These are phyloP conservation scores for Anagyrus pseudococci DNA, from an alignment of 2,888 invertebrate species.

Conservation along the genomic window DNA sequence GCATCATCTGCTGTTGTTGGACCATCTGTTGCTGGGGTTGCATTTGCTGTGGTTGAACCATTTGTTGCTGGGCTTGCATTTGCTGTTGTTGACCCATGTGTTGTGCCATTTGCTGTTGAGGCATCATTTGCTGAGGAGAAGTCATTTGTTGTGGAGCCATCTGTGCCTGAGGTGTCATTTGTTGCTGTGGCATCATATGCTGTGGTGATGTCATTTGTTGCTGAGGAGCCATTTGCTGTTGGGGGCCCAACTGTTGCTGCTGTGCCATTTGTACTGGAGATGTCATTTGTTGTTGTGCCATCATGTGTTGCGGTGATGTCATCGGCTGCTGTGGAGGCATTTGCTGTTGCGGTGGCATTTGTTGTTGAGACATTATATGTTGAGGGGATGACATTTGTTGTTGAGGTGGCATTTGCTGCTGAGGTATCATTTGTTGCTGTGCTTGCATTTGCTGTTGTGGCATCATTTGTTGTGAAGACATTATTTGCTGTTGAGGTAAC, in stretches of 20 bases:
- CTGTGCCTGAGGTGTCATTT: conserved; percentile 45
- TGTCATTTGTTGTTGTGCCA: conserved; percentile 43
- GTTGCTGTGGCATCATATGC: conserved; percentile 45
- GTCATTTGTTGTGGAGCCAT: conserved; percentile 19
- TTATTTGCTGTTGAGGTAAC: conserved; percentile 45
- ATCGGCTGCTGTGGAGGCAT: conserved; percentile 51
- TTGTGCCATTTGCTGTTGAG: conserved; percentile 60
- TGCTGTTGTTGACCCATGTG: conserved; percentile 24
- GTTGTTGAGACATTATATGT: conserved; percentile 48
- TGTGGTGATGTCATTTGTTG: conserved; percentile 44
- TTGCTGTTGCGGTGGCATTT: conserved; percentile 50
- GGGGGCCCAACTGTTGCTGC: conserved; percentile 49
- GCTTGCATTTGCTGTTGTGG: conserved; percentile 42
- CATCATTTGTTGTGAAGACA: conserved; percentile 40
- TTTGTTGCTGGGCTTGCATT: conserved; percentile 50
- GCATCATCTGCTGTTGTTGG: conserved; percentile 44
- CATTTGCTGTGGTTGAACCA: conserved; percentile 51
- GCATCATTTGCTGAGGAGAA: too few relatives aligned
- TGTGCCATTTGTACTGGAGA: conserved; percentile 44
- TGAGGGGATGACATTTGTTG: conserved; percentile 57
- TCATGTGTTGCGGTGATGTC: conserved; percentile 45
- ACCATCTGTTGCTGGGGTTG: conserved; percentile 61
- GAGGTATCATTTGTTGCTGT: conserved; percentile 53
- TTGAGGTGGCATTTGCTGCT: conserved; percentile 53
- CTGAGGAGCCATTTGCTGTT: conserved; percentile 46